Percentiles rank a stretch among this genome's conserved stretches.
Conservation (phyloP, 2,797 vertebrate species). For the Enoplosus armatus region DNA sequence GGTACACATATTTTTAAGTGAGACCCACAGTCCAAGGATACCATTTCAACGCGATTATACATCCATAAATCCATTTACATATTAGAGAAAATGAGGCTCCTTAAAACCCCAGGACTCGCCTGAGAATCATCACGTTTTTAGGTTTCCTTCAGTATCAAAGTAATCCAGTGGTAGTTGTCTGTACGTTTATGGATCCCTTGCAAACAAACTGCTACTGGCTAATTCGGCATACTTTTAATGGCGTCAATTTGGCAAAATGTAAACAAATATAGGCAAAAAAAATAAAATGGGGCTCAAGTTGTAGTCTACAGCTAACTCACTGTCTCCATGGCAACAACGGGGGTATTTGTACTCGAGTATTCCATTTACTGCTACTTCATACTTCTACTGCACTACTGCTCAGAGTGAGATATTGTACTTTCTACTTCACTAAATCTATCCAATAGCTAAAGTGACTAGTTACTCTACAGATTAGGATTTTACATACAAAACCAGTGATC, state of each 20-base stretch:
- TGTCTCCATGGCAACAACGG: background rate
- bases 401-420: background rate
- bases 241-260: background rate
- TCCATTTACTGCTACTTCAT: background rate
- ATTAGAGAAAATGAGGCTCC: background rate
- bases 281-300: background rate
- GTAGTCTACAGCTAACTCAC: background rate
- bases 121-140: background rate
- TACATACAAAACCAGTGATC: background rate
- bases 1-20: background rate
- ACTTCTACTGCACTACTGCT: background rate
- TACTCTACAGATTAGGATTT: background rate
- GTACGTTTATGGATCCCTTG: no score
- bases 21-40: background rate
- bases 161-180: background rate
- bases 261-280: background rate
- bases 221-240: background rate
- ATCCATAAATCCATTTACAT: background rate
- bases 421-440: constrained; percentile 8
- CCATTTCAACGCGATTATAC: background rate
- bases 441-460: background rate
- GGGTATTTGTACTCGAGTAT: background rate
- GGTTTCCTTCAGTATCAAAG: background rate
- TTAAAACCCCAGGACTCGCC: background rate
- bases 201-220: background rate